Conservation (phyloP, 2,113 vertebrate genomes). For the Python bivittatus region DNA sequence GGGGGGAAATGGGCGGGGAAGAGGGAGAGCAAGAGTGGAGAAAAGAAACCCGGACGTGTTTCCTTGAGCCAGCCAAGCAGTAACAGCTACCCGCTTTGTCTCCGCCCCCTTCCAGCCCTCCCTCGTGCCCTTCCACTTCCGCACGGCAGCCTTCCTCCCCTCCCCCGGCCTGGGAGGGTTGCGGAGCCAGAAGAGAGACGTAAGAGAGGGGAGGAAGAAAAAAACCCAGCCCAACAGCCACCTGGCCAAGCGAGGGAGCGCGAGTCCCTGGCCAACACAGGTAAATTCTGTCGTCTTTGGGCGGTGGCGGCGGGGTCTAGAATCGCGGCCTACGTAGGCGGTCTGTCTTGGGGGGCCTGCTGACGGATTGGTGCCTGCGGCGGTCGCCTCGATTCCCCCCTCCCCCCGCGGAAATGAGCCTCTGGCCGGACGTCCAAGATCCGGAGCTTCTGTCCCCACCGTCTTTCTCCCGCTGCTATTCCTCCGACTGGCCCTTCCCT, state of each 20-base stretch:
- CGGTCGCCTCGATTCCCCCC: not conserved
- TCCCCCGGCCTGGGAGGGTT: not conserved
- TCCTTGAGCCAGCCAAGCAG: constrained; percentile 2
- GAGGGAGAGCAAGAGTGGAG: too few relatives aligned
- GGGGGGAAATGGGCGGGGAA: not conserved
- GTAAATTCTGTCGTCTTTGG: not conserved
- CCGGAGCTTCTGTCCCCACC: not conserved
- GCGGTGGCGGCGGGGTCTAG: not conserved
- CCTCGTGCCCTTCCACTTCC: constrained; percentile 26
- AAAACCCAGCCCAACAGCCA: not conserved
- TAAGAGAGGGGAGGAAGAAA: too few relatives aligned
- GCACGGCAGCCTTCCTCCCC: not conserved
- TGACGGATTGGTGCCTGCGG: not conserved
- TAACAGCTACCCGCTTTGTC: not conserved
- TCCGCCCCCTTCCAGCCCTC: constrained; percentile 12
- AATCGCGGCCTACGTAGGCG: not conserved
- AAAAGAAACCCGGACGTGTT: not conserved
- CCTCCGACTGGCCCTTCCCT: not conserved
- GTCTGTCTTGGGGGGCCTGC: not conserved
- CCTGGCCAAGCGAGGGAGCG: not conserved
- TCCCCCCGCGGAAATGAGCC: not conserved
- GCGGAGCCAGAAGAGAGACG: constrained; percentile 6
- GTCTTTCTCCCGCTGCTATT: not conserved
- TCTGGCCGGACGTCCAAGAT: not conserved
- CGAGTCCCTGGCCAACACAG: not conserved